phyloP scores from a whole-genome alignment of 2,888 invertebrate species.

The Scaptomyza cyrtandrae region DNA sequence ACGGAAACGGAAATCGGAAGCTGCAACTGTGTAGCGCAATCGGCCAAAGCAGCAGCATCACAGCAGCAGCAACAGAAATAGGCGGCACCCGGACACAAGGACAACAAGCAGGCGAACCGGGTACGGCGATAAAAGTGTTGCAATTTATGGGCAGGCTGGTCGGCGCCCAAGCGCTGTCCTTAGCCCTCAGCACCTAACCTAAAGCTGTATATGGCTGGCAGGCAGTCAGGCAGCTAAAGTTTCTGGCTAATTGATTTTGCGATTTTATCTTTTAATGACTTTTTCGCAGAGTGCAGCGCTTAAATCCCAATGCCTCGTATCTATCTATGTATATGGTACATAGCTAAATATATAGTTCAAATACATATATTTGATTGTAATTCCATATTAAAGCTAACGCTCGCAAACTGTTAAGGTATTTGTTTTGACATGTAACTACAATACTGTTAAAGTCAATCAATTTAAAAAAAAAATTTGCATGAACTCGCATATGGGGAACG shows the following conservation, averaged over 20 bases:
- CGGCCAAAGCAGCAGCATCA: conserved; percentile 53
- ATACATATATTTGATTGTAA: conserved; percentile 56
- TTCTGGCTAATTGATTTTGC: conserved; percentile 81
- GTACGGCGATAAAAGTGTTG: conserved; percentile 76
- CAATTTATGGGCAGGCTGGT: conserved; percentile 76
- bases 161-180: conserved; percentile 57
- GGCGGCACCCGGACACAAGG: conserved; percentile 69
- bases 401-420: conserved; percentile 5
- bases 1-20: conserved; percentile 80
- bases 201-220: conserved; percentile 8
- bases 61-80: conserved; percentile 61
- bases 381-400: conserved; percentile 41
- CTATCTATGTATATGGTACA: background rate
- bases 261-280: conserved; percentile 81
- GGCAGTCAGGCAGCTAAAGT: conserved; percentile 60
- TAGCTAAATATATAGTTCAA: background rate
- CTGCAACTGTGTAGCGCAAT: conserved; percentile 74
- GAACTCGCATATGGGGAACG: no score
- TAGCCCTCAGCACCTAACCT: conserved; percentile 19
- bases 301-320: conserved; percentile 28
- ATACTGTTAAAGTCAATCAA: background rate
- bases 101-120: conserved; percentile 46
- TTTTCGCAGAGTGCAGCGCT: conserved; percentile 66
- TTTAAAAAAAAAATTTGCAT: no score
- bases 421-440: background rate